phyloP scores from a whole-genome alignment of 1,140 invertebrate genomes.

The Lepidurus arcticus region DNA sequence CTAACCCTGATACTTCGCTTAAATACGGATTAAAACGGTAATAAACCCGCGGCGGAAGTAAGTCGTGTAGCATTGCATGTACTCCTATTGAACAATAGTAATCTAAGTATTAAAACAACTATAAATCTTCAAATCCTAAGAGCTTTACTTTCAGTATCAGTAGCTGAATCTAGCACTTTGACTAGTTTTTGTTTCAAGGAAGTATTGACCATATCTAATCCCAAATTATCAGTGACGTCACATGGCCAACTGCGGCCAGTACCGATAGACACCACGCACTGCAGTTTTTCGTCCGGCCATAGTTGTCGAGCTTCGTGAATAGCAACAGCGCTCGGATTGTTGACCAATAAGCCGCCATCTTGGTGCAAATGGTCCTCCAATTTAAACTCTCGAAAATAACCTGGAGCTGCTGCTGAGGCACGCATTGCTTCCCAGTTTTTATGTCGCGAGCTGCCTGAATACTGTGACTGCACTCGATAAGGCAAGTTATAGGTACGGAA shows the following conservation, averaged over 20 bases:
- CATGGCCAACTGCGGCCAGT: constrained; percentile 59
- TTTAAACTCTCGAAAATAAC: constrained; percentile 82
- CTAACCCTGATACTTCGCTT: constrained; percentile 71
- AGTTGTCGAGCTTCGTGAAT: constrained; percentile 79
- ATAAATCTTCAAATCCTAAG: not conserved
- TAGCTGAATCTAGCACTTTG: constrained; percentile 81
- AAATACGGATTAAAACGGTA: constrained; percentile 88
- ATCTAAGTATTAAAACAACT: not conserved
- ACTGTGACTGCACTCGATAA: constrained; percentile 64
- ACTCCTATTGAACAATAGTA: constrained; percentile 54
- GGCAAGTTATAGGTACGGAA: constrained; percentile 86
- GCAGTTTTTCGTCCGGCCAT: constrained; percentile 71
- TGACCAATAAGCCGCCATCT: constrained; percentile 80
- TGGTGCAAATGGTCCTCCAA: constrained; percentile 71
- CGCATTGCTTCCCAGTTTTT: constrained; percentile 80
- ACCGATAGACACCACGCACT: constrained; percentile 83
- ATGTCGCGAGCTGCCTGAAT: constrained; percentile 67
- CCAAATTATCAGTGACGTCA: constrained; percentile 36
- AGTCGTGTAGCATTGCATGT: constrained; percentile 72
- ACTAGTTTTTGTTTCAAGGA: constrained; percentile 74
- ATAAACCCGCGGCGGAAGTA: constrained; percentile 70
- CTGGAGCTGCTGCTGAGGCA: constrained; percentile 86
- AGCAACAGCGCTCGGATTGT: constrained; percentile 85
- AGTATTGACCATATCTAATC: constrained; percentile 39
- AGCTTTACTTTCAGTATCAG: constrained; percentile 72